Evolutionary conservation across 2,113 vertebrate species (phyloP).

Genomic region (Aspiorhynchus laticeps): DNA sequence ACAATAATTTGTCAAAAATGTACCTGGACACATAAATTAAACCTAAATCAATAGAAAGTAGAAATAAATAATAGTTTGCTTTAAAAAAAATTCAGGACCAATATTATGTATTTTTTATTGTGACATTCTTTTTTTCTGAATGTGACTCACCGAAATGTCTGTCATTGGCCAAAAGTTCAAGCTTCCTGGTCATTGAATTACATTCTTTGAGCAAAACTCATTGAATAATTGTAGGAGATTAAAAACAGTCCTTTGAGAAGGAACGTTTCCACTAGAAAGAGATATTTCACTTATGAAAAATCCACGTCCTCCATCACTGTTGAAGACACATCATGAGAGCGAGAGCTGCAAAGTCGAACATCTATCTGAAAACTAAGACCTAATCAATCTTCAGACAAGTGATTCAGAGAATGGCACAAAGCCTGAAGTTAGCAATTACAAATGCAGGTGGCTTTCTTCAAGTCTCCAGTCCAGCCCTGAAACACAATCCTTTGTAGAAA

Average conservation of each 20-base stretch:
- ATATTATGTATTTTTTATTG: no score
- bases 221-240: not conserved
- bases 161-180: not conserved
- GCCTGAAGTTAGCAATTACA: constrained; percentile 1
- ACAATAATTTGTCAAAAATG: no score
- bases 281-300: not conserved
- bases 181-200: not conserved
- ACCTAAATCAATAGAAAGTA: not conserved
- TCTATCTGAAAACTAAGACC: constrained; percentile 21
- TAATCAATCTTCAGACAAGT: constrained; percentile 41
- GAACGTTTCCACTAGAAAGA: not conserved
- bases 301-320: constrained; percentile 11
- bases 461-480: not conserved
- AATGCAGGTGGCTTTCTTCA: not conserved
- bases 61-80: not conserved
- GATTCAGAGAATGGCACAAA: not conserved
- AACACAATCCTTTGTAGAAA: not conserved
- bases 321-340: not conserved
- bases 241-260: not conserved
- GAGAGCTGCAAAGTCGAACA: constrained; percentile 18
- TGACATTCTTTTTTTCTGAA: not conserved
- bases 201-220: not conserved
- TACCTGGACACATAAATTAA: not conserved
- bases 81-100: not conserved
- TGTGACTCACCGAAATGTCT: not conserved